A percentile compares a stretch with the other conserved stretches of the same genome.
Evolutionary conservation across 1,140 invertebrate species (phyloP).

Genomic region (Lepidotrigona ventralis): DNA sequence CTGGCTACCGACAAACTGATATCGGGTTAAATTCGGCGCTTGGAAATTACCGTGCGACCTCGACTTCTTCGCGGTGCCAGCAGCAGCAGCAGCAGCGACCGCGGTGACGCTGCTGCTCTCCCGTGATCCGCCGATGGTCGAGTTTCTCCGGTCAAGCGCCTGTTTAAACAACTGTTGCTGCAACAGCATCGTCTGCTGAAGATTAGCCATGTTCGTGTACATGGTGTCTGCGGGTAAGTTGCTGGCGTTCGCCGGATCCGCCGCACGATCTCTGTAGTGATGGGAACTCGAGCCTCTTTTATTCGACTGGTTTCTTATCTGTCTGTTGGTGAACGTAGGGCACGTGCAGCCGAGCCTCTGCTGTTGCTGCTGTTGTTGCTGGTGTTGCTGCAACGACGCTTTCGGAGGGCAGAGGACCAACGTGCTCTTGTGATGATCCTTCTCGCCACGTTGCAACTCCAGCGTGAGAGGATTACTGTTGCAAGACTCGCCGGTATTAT

Average conservation of each 20-base stretch:
- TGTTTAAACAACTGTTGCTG: slow-evolving; percentile 87
- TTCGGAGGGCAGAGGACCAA: slow-evolving; percentile 77
- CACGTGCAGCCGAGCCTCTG: slow-evolving; percentile 68
- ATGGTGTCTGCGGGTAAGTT: slow-evolving; percentile 81
- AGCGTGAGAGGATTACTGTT: slow-evolving; percentile 86
- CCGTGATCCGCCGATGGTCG: slow-evolving; percentile 55
- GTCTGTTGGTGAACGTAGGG: slow-evolving; percentile 61
- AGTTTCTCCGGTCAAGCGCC: slow-evolving; percentile 77
- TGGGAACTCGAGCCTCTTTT: slow-evolving; percentile 66
- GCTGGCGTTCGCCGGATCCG: slow-evolving; percentile 35
- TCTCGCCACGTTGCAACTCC: slow-evolving; percentile 80
- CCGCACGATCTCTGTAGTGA: slow-evolving; percentile 57
- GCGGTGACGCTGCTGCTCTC: slow-evolving; percentile 23
- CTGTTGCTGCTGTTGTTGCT: slow-evolving; percentile 27
- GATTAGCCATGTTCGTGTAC: slow-evolving; percentile 88
- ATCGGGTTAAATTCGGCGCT: slow-evolving; percentile 82
- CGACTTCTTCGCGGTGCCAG: slow-evolving; percentile 65
- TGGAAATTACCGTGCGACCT: slow-evolving; percentile 77
- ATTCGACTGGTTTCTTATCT: slow-evolving; percentile 60
- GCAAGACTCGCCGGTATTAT: slow-evolving; percentile 89
- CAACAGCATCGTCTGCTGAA: slow-evolving; percentile 86
- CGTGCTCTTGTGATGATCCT: slow-evolving; percentile 78
- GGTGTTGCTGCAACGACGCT: neutral
- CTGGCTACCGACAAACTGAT: slow-evolving; percentile 83
- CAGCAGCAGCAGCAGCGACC: slow-evolving; percentile 36